Conservation (phyloP, 2,113 vertebrate genomes). For the Tyto alba region DNA sequence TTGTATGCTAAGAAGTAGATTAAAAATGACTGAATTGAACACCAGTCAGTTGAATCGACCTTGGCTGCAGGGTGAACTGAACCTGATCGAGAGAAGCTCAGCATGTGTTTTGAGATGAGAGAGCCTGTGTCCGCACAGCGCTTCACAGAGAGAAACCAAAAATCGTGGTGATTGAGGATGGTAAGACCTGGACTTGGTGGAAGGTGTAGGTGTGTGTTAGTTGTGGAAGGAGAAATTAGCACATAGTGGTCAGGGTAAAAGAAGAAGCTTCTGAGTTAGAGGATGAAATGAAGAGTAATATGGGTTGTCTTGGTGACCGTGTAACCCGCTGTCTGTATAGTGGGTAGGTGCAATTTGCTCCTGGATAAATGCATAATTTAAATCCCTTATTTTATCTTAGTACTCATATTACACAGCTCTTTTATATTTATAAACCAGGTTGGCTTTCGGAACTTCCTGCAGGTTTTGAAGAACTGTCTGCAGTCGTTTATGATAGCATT, state of each 20-base stretch:
- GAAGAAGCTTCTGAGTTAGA: background rate
- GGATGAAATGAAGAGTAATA: background rate
- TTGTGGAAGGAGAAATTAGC: background rate
- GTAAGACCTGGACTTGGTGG: fast-evolving
- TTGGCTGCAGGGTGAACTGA: background rate
- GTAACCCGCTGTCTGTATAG: background rate
- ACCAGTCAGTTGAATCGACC: background rate
- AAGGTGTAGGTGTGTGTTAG: background rate
- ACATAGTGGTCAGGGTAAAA: background rate
- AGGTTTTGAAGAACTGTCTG: background rate
- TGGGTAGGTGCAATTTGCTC: background rate
- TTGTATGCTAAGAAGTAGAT: background rate
- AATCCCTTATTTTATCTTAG: background rate
- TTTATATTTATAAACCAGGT: background rate
- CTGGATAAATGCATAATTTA: background rate
- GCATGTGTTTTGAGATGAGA: background rate
- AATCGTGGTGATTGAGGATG: background rate
- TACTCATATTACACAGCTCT: background rate
- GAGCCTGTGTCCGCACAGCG: fast-evolving
- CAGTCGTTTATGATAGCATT: background rate
- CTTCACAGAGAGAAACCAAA: background rate
- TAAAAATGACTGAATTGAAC: background rate
- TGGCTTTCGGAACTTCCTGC: background rate
- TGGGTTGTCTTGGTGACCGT: background rate
- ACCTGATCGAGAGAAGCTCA: background rate